A percentile compares a stretch with the other conserved stretches of the same genome.
Conservation (phyloP, 2,113 vertebrate species). For the Phalacrocorax brasilianus region DNA sequence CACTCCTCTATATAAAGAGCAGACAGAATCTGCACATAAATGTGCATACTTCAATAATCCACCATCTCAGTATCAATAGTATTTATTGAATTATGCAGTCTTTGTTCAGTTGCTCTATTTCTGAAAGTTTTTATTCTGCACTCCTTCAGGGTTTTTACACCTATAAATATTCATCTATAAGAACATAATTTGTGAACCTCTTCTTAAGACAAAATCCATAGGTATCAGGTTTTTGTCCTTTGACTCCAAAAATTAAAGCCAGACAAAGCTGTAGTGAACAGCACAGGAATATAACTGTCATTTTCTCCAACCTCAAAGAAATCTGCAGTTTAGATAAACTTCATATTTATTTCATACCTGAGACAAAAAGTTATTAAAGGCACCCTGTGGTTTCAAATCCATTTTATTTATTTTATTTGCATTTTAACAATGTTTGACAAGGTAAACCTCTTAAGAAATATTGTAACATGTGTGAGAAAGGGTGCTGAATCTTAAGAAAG, state of each 20-base stretch:
- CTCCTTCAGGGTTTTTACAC: slow-evolving; percentile 2
- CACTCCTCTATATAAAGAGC: not conserved
- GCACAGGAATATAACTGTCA: slow-evolving; percentile 10
- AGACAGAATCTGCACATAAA: not conserved
- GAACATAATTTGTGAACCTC: slow-evolving; percentile 66
- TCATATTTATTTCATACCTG: slow-evolving; percentile 42
- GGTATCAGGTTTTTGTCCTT: slow-evolving; percentile 45
- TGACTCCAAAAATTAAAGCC: slow-evolving; percentile 62
- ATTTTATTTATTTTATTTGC: slow-evolving; percentile 75
- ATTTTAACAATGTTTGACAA: slow-evolving; percentile 67
- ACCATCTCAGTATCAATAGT: not conserved
- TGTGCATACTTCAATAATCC: not conserved
- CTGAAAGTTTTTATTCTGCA: not conserved
- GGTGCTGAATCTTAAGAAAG: slow-evolving; percentile 57
- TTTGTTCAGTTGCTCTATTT: not conserved
- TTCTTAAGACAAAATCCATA: slow-evolving; percentile 62
- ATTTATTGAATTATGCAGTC: not conserved
- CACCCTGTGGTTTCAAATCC: slow-evolving; percentile 48
- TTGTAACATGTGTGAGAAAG: slow-evolving; percentile 36
- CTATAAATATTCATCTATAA: slow-evolving; percentile 57
- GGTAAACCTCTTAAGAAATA: slow-evolving; percentile 68
- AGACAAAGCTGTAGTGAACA: slow-evolving; percentile 6
- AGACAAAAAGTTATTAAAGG: slow-evolving; percentile 64
- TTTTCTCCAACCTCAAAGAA: slow-evolving; percentile 24
- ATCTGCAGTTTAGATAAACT: slow-evolving; percentile 31